A percentile compares a stretch with the other conserved stretches of the same genome.
phyloP scores from a whole-genome alignment of 1,140 invertebrate genomes.

The Aphaenogaster ashmeadi region DNA sequence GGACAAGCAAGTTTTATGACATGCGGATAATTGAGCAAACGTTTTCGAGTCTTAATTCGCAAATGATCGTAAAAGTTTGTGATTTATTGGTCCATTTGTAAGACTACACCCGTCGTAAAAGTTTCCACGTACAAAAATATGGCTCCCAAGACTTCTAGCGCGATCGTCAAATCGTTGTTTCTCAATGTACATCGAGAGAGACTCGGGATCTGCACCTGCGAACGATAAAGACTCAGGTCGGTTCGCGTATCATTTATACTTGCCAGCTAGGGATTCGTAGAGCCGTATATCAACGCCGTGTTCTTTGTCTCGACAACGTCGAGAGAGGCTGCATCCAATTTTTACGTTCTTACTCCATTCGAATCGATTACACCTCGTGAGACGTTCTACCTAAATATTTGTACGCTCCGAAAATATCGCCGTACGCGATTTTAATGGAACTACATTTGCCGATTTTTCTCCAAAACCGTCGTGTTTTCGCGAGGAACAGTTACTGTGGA shows the following conservation, averaged over 20 bases:
- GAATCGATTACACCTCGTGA: constrained; percentile 33
- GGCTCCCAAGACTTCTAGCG: not conserved
- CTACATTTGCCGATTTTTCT: not conserved
- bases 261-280: constrained; percentile 37
- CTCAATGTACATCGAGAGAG: not conserved
- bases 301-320: constrained; percentile 25
- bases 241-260: constrained; percentile 35
- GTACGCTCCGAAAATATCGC: constrained; percentile 47
- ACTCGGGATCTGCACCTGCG: constrained; percentile 5
- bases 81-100: not conserved
- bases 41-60: not conserved
- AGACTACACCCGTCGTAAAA: not conserved
- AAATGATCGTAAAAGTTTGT: not conserved
- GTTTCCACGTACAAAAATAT: not conserved
- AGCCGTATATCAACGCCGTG: constrained; percentile 27
- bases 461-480: not conserved
- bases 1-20: not conserved
- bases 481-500: not conserved
- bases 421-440: constrained; percentile 17
- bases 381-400: constrained; percentile 61
- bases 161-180: not conserved
- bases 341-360: constrained; percentile 63
- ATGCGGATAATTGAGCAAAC: not conserved
- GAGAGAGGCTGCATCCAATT: constrained; percentile 25
- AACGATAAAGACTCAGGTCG: constrained; percentile 19